A percentile compares a stretch with the other conserved stretches of the same genome.
phyloP scores from a whole-genome alignment of 2,113 vertebrate genomes.

The Climacteris rufus region DNA sequence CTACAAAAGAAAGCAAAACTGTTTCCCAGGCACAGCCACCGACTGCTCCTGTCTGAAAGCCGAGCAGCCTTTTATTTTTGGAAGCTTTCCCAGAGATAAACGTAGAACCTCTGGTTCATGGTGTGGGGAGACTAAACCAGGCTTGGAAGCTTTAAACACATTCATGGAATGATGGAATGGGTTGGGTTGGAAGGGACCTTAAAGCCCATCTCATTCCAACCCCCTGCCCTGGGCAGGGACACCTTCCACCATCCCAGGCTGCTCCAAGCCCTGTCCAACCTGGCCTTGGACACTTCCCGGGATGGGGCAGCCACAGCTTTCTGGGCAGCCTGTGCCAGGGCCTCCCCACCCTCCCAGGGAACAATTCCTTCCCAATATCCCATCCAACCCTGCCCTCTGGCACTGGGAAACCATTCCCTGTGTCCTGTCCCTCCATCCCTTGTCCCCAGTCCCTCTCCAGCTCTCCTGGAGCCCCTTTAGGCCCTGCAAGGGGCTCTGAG shows the following conservation, averaged over 20 bases:
- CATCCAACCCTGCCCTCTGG: background rate
- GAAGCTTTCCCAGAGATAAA: background rate
- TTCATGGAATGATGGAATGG: background rate
- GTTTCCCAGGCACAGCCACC: background rate
- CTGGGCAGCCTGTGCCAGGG: background rate
- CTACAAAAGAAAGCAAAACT: background rate
- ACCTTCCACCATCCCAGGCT: fast-evolving
- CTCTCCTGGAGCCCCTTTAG: background rate
- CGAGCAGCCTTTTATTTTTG: background rate
- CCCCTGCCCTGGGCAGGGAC: background rate
- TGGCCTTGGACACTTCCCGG: background rate
- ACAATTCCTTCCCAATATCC: fast-evolving
- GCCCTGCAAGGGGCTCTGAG: background rate
- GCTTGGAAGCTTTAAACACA: fast-evolving
- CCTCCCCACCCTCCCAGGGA: fast-evolving
- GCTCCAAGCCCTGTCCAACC: background rate
- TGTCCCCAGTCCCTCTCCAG: background rate
- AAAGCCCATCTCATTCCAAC: background rate
- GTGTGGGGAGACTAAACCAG: background rate
- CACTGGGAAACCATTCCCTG: background rate
- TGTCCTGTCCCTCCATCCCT: background rate
- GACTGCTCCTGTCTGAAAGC: background rate
- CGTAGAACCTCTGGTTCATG: fast-evolving
- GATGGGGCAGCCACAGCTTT: background rate
- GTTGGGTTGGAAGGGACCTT: background rate